Percentiles rank a stretch among this genome's conserved stretches.
These are phyloP conservation scores for Pterocles gutturalis DNA, from an alignment of 2,113 vertebrate genomes.

Conservation along the genomic window DNA sequence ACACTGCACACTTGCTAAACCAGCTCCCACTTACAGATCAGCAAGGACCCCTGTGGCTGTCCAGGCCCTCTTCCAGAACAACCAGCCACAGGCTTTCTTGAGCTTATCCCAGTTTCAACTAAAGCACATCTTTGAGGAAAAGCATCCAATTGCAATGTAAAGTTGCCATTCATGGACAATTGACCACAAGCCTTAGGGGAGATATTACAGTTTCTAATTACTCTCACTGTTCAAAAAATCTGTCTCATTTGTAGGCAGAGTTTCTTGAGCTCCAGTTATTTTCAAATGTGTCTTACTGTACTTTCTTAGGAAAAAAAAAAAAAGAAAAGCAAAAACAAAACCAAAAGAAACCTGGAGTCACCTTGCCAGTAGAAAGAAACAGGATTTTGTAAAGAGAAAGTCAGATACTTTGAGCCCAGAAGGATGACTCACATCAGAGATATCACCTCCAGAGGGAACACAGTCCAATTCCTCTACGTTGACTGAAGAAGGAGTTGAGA, in stretches of 20 bases:
- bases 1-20: not conserved
- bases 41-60: not conserved
- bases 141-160: not conserved
- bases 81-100: not conserved
- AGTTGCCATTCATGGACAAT: slow-evolving; percentile 21
- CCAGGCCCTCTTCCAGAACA: slow-evolving; percentile 39
- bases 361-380: not conserved
- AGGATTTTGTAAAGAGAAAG: not conserved
- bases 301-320: not conserved
- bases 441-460: not conserved
- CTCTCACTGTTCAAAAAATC: not conserved
- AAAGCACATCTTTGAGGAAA: not conserved
- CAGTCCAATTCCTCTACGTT: not conserved
- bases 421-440: slow-evolving; percentile 28
- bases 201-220: slow-evolving; percentile 22
- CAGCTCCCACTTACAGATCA: not conserved
- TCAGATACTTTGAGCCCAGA: not conserved
- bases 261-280: not conserved
- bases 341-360: not conserved
- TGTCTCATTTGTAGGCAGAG: not conserved
- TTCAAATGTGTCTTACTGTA: not conserved
- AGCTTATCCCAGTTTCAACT: not conserved
- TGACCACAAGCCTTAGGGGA: slow-evolving; percentile 32
- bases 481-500: not conserved
- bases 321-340: no score